phyloP scores from a whole-genome alignment of 1,140 invertebrate genomes.

The Phocides pigmalion region DNA sequence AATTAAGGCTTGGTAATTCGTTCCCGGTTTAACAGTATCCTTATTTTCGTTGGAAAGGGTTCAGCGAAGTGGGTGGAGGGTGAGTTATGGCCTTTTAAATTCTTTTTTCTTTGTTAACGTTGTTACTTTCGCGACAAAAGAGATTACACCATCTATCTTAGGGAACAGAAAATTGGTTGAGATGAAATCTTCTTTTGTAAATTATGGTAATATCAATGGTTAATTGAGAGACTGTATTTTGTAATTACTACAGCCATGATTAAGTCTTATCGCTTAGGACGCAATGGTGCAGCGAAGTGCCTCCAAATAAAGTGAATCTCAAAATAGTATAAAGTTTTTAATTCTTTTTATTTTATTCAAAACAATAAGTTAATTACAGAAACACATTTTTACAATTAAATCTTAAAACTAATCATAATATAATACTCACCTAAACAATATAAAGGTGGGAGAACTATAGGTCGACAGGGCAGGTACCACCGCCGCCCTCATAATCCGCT shows the following conservation, averaged over 20 bases:
- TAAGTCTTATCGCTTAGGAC: no score
- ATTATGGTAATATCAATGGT: conserved; percentile 33
- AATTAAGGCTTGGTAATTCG: background rate
- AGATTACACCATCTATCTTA: conserved; percentile 64
- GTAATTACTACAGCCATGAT: background rate
- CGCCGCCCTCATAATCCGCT: no score
- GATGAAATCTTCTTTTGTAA: conserved; percentile 42
- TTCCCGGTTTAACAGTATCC: background rate
- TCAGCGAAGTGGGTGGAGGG: conserved; percentile 29
- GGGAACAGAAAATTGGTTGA: conserved; percentile 40
- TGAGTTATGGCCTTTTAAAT: conserved; percentile 65
- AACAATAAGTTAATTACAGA: no score
- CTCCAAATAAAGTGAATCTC: no score
- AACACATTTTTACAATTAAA: no score
- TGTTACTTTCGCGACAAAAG: conserved; percentile 58
- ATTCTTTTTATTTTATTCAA: no score
- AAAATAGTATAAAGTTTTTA: no score
- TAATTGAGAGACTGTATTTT: conserved; percentile 1
- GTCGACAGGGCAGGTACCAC: no score
- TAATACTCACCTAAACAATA: no score
- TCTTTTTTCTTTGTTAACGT: conserved; percentile 58
- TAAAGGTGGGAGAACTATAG: no score
- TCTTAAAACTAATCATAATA: no score
- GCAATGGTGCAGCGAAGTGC: no score
- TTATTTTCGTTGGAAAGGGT: conserved; percentile 39